Base-by-base conservation (phyloP, 2,888 invertebrate species). In the Cheilosia vernalis region DNA sequence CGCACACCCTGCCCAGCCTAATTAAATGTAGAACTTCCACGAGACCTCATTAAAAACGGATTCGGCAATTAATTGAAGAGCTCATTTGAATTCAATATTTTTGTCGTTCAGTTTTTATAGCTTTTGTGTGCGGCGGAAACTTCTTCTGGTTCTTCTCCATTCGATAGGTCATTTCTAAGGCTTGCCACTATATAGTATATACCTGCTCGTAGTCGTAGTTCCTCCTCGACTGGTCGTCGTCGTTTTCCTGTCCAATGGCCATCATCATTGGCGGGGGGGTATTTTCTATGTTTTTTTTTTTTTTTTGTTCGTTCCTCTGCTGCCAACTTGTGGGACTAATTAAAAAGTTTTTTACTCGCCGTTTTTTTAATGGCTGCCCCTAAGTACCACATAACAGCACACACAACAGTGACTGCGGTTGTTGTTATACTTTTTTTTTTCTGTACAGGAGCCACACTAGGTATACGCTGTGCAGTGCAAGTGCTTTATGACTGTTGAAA, bases 261-360 rank as follows among this genome's bases (percentile, higher is more conserved):
- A 72, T 60, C 44, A 42, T n/a, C 13, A 13, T 13, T 19, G 30
- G 30, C 30, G 30, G 30, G 19, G 17, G 15, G 56, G 33, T 15
- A 55, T 9, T 19, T 27, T 56, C 17, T 13, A 21, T 21, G 1
- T 40, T 58, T n/a, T 30, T 17, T 40, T 58, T n/a, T 30, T 17
- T 61, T 33, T 24, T 27, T 15, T 24, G 37, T 33, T 17, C 27
- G 21, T 17, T 30, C 13, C 47, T 42, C 61, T 27, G 15, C 24
- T 15, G 21, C 15, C 58, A 85, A 85, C 84, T 81, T 80, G 85
- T 85, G 85, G 80, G 80, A 85, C 85, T 85, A 85, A 85, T 85
- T 85, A 85, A 85, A 85, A 81, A 81, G 76, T 85, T 85, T 81
- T 76, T 63, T 67, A 66, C 76, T 81, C 63, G 37, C 76, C 53